Evolutionary conservation across 2,888 invertebrate species (phyloP).

Genomic region (Thera britannica): DNA sequence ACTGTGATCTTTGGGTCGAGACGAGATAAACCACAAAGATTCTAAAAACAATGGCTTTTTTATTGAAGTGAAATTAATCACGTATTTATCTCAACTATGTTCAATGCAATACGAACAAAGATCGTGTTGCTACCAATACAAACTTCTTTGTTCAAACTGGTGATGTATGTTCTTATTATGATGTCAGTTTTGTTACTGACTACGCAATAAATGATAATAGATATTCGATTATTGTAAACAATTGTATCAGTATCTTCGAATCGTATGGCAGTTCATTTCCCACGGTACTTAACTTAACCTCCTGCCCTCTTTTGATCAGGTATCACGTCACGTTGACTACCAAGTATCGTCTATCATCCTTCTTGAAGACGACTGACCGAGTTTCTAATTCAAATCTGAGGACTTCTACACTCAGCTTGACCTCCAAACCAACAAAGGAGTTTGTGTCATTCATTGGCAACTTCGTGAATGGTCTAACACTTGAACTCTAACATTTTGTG

Average conservation of each 20-base stretch:
- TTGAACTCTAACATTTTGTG: too few relatives aligned
- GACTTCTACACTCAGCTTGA: not conserved
- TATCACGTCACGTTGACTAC: conserved; percentile 16
- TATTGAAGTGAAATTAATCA: conserved; percentile 39
- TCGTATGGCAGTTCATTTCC: conserved; percentile 21
- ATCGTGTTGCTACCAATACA: conserved; percentile 21
- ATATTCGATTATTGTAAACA: conserved; percentile 23
- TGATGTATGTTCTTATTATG: conserved; percentile 36
- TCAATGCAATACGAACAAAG: conserved; percentile 39
- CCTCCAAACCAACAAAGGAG: too few relatives aligned
- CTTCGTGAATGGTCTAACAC: too few relatives aligned
- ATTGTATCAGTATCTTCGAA: conserved; percentile 13
- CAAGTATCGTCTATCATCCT: too few relatives aligned
- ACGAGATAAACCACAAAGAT: conserved; percentile 33
- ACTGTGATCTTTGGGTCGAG: conserved; percentile 25
- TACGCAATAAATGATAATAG: conserved; percentile 19
- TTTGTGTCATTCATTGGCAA: too few relatives aligned
- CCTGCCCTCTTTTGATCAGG: conserved; percentile 17
- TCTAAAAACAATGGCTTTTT: conserved; percentile 32
- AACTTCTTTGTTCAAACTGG: conserved; percentile 41
- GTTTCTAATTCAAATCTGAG: too few relatives aligned
- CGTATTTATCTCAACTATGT: conserved; percentile 37
- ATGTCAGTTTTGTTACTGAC: conserved; percentile 20
- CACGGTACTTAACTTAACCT: conserved; percentile 11
- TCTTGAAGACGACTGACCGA: too few relatives aligned